A percentile compares a stretch with the other conserved stretches of the same genome.
Evolutionary conservation across 2,113 vertebrate genomes (phyloP).

Genomic region (Phalacrocorax aristotelis): DNA sequence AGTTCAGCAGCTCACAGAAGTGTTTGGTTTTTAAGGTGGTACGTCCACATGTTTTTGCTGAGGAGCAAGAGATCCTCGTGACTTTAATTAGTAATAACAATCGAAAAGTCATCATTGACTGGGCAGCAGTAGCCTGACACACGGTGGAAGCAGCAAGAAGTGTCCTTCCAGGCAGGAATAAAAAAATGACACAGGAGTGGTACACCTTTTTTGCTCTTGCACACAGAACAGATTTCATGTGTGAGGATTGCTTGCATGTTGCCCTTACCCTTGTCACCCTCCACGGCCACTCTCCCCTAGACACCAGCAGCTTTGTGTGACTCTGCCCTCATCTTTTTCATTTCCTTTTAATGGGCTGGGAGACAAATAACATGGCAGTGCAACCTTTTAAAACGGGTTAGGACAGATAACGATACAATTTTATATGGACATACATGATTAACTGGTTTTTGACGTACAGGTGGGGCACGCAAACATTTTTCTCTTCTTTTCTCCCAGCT

Average conservation of each 20-base stretch:
- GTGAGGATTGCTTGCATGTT: too few relatives aligned
- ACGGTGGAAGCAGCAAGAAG: neutral
- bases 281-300: neutral
- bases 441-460: neutral
- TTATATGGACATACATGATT: rapidly evolving
- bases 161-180: neutral
- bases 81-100: neutral
- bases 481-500: neutral
- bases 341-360: neutral
- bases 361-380: neutral
- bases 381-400: neutral
- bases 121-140: neutral
- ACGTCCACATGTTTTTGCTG: rapidly evolving
- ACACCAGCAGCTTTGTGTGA: neutral
- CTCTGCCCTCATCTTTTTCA: neutral
- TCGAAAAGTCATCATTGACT: neutral
- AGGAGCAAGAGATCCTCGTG: neutral
- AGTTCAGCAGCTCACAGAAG: neutral
- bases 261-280: neutral
- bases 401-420: neutral
- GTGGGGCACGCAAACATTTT: neutral
- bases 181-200: neutral
- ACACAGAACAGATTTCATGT: rapidly evolving
- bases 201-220: neutral
- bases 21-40: neutral